These are phyloP conservation scores for Hypotaenidia philippensis DNA, from an alignment of 2,797 vertebrate species.

Conservation along the genomic window DNA sequence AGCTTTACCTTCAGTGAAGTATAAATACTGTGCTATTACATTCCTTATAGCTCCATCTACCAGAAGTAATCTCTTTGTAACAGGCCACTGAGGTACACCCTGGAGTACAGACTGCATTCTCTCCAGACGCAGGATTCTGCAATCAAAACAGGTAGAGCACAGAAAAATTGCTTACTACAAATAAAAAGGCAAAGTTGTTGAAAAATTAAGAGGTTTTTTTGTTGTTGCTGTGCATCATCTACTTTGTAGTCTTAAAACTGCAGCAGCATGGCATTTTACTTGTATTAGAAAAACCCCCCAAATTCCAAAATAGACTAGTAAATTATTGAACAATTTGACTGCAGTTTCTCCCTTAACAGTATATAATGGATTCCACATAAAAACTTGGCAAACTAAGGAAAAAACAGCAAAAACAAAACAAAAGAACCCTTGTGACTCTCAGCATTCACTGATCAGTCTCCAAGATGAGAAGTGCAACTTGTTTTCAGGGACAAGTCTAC, in stretches of 20 bases:
- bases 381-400: neutral
- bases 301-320: neutral
- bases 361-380: neutral
- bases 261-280: neutral
- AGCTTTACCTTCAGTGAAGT: conserved; percentile 64
- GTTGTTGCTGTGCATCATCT: neutral
- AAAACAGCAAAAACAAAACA: neutral
- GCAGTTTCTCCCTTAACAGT: neutral
- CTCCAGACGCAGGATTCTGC: conserved; percentile 22
- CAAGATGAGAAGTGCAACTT: neutral
- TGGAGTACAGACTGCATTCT: neutral
- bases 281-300: neutral
- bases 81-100: neutral
- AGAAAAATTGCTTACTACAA: neutral
- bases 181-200: neutral
- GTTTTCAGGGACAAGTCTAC: neutral
- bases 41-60: conserved; percentile 38
- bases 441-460: neutral
- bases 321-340: neutral
- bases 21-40: neutral
- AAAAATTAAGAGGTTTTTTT: neutral
- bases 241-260: neutral
- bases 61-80: neutral
- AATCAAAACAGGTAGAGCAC: neutral
- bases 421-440: neutral